These are phyloP conservation scores for Epicauta chinensis DNA, from an alignment of 1,140 invertebrate species.

Conservation along the genomic window DNA sequence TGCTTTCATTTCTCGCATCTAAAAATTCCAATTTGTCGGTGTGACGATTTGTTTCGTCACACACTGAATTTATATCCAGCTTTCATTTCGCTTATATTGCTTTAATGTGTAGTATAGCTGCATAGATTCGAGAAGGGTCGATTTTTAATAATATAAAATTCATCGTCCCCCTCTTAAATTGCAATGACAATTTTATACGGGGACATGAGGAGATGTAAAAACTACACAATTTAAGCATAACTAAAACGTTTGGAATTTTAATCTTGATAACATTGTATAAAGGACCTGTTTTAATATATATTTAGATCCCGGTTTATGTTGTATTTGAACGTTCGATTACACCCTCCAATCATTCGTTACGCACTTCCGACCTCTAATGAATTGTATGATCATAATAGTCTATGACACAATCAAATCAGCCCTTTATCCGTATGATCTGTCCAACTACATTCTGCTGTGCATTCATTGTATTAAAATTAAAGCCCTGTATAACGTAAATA, in stretches of 20 bases:
- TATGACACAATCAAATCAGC: too few relatives aligned
- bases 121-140: slow-evolving; percentile 5
- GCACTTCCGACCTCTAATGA: slow-evolving; percentile 13
- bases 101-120: slow-evolving; percentile 1
- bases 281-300: slow-evolving; percentile 20
- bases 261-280: slow-evolving; percentile 20
- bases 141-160: slow-evolving; percentile 17
- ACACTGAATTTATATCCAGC: slow-evolving; percentile 2
- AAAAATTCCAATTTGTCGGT: neutral
- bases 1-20: too few relatives aligned
- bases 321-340: slow-evolving; percentile 1
- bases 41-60: slow-evolving; percentile 11
- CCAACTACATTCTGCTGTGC: too few relatives aligned
- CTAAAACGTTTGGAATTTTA: slow-evolving; percentile 19
- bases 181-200: slow-evolving; percentile 16
- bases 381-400: neutral
- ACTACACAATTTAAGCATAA: slow-evolving; percentile 10
- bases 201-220: slow-evolving; percentile 8
- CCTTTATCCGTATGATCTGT: too few relatives aligned
- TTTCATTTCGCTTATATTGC: slow-evolving; percentile 5
- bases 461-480: too few relatives aligned
- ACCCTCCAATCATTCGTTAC: slow-evolving; percentile 11
- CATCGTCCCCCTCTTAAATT: slow-evolving; percentile 6
- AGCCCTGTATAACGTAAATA: too few relatives aligned
- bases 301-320: slow-evolving; percentile 13